Evolutionary conservation across 2,888 invertebrate genomes (phyloP), one percentile per base, ranked within the genome.

Genomic region (Noctuana brunneofusca): DNA sequence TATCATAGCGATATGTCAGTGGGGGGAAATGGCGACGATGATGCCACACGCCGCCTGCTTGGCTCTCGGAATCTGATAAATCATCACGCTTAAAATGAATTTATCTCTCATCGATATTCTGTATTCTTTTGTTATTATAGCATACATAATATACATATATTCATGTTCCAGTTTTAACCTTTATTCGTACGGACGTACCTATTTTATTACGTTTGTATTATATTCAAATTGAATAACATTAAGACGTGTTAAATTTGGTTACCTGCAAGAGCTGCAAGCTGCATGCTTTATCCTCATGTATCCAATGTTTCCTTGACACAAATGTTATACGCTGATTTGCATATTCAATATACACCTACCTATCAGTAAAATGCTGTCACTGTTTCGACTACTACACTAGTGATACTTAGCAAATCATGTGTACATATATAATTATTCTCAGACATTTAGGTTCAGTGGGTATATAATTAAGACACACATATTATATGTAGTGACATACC

Each of bases 1-100:
- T 84, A 86, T 88, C 84, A 87, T 75, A 76, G 67, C 79, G 81
- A 86, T 86, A 84, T 75, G 81, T 80, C 78, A 73, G 74, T 69
- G 72, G 68, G 74, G 74, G 76, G 79, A 75, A 76, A 73, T 73
- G 71, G 72, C 76, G 76, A 79, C 80, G 80, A 86, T 83, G 84
- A 84, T 83, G 78, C 71, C 78, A 80, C 79, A 78, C 75, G 74
- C 78, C 78, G 75, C 75, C 75, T 77, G 71, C 73, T 70, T 72
- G 71, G 67, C 72, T 71, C 70, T 64, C 71, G 66, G 64, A 70
- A 74, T 70, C 76, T 79, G 82, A 85, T 87, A 87, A 86, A 87
- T 87, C 82, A 86, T 84, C 75, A 77, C 72, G 76, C 74, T 81
- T 76, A 72, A 82, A 83, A 83, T 80, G 77, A 81, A 82, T 84